phyloP scores from a whole-genome alignment of 2,113 vertebrate genomes.

The Oryzias melastigma region DNA sequence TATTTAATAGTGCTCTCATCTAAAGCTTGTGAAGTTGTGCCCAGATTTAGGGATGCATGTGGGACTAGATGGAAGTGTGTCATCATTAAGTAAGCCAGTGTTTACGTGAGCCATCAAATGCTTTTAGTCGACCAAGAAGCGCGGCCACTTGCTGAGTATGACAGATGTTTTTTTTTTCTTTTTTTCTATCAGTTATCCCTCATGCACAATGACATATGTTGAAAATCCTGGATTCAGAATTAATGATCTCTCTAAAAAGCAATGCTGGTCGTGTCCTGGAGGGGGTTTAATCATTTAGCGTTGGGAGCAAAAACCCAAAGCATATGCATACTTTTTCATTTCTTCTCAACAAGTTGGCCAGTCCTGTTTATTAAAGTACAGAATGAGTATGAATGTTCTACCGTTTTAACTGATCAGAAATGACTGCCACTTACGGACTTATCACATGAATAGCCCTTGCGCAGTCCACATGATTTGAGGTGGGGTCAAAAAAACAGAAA shows the following conservation, averaged over 20 bases:
- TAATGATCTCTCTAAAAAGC: conserved; percentile 46
- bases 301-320: conserved; percentile 25
- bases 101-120: too few species aligned
- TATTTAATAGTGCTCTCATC: conserved; percentile 17
- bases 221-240: conserved; percentile 56
- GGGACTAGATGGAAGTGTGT: conserved; percentile 15
- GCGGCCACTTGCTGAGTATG: conserved; percentile 8
- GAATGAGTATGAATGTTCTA: too few species aligned
- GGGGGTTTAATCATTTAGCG: conserved; percentile 44
- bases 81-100: neutral
- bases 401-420: too few species aligned
- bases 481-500: neutral
- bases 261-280: conserved; percentile 48
- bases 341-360: neutral
- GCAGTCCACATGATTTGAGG: too few species aligned
- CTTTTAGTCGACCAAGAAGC: too few species aligned
- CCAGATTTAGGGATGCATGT: conserved; percentile 16
- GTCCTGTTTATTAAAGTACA: too few species aligned
- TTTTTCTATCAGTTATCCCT: conserved; percentile 30
- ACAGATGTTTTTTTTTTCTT: conserved; percentile 24
- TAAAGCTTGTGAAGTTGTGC: conserved; percentile 8
- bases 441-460: too few species aligned
- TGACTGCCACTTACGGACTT: too few species aligned
- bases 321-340: neutral
- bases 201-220: conserved; percentile 61